Conservation (phyloP, 2,797 vertebrate species). For the Iguana delicatissima region DNA sequence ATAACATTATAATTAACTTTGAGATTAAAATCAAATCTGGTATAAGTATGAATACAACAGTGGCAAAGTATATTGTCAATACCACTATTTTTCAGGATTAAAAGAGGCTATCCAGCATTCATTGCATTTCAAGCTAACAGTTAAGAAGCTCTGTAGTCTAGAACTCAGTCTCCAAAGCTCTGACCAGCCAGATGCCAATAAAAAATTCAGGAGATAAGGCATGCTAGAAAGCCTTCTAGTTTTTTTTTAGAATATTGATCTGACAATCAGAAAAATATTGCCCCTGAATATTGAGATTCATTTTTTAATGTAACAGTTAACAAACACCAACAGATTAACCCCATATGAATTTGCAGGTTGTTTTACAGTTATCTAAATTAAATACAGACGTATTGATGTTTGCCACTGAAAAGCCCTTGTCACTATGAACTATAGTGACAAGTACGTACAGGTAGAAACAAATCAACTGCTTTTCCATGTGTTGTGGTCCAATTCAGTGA, state of each 20-base stretch:
- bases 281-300: neutral
- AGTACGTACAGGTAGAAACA: neutral
- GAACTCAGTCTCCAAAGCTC: neutral
- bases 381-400: neutral
- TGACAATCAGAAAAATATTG: neutral
- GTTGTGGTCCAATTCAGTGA: neutral
- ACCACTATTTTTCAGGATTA: neutral
- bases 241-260: neutral
- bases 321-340: neutral
- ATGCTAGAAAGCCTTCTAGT: neutral
- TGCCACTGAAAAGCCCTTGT: neutral
- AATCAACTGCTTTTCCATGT: neutral
- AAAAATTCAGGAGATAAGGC: neutral
- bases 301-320: neutral
- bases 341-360: neutral
- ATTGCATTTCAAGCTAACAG: neutral
- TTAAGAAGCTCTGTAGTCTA: neutral
- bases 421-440: too few relatives aligned
- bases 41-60: neutral
- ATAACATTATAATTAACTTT: too few relatives aligned
- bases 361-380: neutral
- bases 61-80: neutral
- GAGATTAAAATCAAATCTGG: too few relatives aligned
- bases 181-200: neutral
- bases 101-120: neutral